A percentile compares a stretch with the other conserved stretches of the same genome.
These are phyloP conservation scores for Pedetes capensis DNA, from an alignment of 2,113 vertebrate species.

Conservation along the genomic window DNA sequence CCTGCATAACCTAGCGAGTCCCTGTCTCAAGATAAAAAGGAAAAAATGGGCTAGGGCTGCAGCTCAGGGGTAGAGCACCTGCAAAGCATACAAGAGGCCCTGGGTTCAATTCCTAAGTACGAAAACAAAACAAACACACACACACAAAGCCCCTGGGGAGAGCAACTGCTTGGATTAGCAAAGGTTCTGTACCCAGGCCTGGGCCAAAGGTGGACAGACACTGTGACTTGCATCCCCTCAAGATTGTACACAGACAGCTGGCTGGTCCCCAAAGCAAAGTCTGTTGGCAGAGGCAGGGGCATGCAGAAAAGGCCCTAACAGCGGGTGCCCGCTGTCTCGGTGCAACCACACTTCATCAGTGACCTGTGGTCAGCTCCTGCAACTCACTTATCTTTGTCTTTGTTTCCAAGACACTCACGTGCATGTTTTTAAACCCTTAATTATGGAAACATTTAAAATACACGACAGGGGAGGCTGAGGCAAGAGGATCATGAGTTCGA, in stretches of 20 bases:
- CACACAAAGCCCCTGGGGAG: too few relatives aligned
- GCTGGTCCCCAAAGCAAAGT: background rate
- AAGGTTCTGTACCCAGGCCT: background rate
- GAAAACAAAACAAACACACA: too few relatives aligned
- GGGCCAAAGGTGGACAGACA: background rate
- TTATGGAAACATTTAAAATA: background rate
- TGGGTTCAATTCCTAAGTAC: too few relatives aligned
- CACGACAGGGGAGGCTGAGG: background rate
- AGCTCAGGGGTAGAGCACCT: too few relatives aligned
- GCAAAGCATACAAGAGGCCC: too few relatives aligned
- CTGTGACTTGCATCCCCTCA: too few relatives aligned
- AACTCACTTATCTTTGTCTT: background rate
- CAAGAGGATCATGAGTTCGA: too few relatives aligned
- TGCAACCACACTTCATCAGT: background rate
- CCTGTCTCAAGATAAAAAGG: too few relatives aligned
- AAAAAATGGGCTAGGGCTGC: too few relatives aligned
- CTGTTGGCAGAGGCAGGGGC: background rate
- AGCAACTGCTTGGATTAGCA: fast-evolving
- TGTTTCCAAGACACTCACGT: background rate
- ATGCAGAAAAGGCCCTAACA: background rate
- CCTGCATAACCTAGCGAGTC: too few relatives aligned
- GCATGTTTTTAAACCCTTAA: background rate
- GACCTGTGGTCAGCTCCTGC: background rate
- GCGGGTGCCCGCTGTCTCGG: background rate
- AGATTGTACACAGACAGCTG: background rate